Base-by-base conservation (phyloP, 2,797 vertebrate species). In the Dermochelys coriacea region DNA sequence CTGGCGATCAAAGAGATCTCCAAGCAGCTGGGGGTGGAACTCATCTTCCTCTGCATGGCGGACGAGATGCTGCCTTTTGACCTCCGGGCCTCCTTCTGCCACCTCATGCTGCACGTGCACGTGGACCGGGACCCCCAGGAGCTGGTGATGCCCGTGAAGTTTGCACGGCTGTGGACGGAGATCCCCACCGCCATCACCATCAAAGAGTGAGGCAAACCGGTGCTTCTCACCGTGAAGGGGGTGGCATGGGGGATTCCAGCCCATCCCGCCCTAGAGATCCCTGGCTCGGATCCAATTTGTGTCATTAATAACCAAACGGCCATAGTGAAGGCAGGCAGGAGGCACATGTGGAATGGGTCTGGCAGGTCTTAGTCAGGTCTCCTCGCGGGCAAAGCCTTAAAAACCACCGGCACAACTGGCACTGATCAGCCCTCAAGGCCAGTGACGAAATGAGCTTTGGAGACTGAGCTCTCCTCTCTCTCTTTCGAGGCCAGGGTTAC, bases 1-100 rank as follows among this genome's bases (percentile, higher is more conserved):
- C 96, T 99, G 97, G 99, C 99, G 92, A 99, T 99, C 16, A 99
- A 99, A 12, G 99, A 99, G 98, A 99, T 99, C 97, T 99, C 99
- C 80, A 99, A 99, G 97, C 99, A 99, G 97, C 98, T 99, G 97
- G 99, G 99, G 0, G 98, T 99, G 85, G 99, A 99, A 94, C 98
- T 99, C 82, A 99, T 99, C 97, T 99, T 99, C 96, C 98, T 99
- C 90, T 99, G 99, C 98, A 99, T 99, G 99, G 99, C 99, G 54
- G 99, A 99, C 3, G 99, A 99, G 97, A 98, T 98, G 84, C 98
- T 99, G 95, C 99, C 99, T 87, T 99, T 99, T 37, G 99, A 99
- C 97, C 98, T 99, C 12, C 98, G 99, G 0, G 99, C 99, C 0
- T 99, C 99, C 92, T 99, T 99, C 98, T 99, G 99, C 95, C 99